These are phyloP conservation scores for Venturia canescens DNA, from an alignment of 1,140 invertebrate species.

Conservation along the genomic window DNA sequence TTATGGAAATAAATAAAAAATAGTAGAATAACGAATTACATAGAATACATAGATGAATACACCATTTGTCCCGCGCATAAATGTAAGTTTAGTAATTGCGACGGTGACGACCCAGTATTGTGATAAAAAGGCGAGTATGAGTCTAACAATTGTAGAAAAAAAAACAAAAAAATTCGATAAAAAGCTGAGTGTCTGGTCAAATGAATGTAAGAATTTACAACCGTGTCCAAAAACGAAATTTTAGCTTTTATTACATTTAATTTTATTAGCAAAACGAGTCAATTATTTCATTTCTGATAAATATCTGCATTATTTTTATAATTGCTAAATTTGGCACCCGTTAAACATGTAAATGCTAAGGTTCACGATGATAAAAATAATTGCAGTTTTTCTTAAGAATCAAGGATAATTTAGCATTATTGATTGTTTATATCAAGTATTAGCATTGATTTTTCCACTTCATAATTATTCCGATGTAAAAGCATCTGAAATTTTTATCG, in stretches of 20 bases:
- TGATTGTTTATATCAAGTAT: background rate
- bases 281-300: no score
- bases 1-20: background rate
- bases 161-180: background rate
- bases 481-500: background rate
- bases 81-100: constrained; percentile 46
- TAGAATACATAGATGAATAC: constrained; percentile 31
- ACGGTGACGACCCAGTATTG: constrained; percentile 54
- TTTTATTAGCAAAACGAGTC: no score
- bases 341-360: background rate
- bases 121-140: constrained; percentile 47
- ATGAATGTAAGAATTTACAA: no score
- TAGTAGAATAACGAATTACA: constrained; percentile 34
- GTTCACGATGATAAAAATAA: background rate
- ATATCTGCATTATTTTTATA: no score
- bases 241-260: no score
- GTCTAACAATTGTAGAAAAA: background rate
- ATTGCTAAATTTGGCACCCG: no score
- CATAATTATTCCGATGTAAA: constrained; percentile 29
- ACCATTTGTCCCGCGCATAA: constrained; percentile 22
- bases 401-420: background rate
- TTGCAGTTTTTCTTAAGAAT: background rate
- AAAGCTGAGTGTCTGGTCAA: constrained; percentile 1
- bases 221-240: no score
- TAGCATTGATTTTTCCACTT: background rate